Evolutionary conservation across 1,140 invertebrate genomes (phyloP), one percentile per base, ranked within the genome.

Genomic region (Bradysia coprophila): DNA sequence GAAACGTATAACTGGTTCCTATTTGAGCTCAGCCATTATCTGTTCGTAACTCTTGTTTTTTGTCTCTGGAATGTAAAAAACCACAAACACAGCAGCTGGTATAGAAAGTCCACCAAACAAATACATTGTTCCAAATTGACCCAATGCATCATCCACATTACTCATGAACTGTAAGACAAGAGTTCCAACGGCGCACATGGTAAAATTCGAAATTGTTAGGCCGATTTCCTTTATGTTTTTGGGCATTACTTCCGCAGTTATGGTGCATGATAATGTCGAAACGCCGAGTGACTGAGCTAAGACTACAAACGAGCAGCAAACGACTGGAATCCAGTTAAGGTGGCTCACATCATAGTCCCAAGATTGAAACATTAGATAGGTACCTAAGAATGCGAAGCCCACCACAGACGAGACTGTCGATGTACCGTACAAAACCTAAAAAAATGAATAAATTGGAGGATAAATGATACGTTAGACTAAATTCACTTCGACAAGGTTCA

Each of bases 11-110:
- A n/a, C n/a, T n/a, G n/a, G n/a, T n/a, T n/a, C n/a, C n/a, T n/a
- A n/a, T n/a, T n/a, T n/a, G n/a, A n/a, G n/a, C n/a, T n/a, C n/a
- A n/a, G n/a, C n/a, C 40, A 73, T 71, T 16, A 88, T 84, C 59
- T 87, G 72, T 44, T 75, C 67, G 15, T 81, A 65, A n/a, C 68
- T 73, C 59, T 79, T 83, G 24, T 78, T 78, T 59, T 81, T 85
- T 1, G 85, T 89, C 59, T 89, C 85, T 0, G 84, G 84, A n/a
- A 86, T 63, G 37, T 78, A 49, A 43, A 73, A 15, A 20, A 19
- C 4, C 37, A 33, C 19, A 45, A 40, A 13, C 16, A 16, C 38
- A 20, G 16, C 16, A 10, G 10, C 15, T 11, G 15, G 15, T 1
- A 55, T 42, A 21, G 51, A 52, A 19, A 45, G 44, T 20, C 40